A percentile compares a stretch with the other conserved stretches of the same genome.
Conservation (phyloP, 2,888 invertebrate species). For the Polyommatus iphigenia region DNA sequence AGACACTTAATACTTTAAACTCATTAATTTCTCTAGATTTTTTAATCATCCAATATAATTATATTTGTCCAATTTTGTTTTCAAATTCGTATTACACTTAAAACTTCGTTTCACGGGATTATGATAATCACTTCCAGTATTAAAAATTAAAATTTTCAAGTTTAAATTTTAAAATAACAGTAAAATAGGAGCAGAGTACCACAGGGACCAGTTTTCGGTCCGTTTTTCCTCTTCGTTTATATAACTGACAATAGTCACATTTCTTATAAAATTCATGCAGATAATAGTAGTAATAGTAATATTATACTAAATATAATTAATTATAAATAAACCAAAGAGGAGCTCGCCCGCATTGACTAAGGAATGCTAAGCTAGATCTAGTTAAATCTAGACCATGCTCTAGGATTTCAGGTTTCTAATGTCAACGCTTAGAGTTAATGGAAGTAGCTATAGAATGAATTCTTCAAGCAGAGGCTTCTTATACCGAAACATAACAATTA, state of each 20-base stretch:
- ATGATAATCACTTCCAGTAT: neutral
- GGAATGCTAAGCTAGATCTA: conserved; percentile 41
- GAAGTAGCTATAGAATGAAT: conserved; percentile 12
- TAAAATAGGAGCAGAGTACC: neutral
- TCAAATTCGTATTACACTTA: neutral
- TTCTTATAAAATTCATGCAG: conserved; percentile 25
- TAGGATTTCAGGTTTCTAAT: conserved; percentile 46
- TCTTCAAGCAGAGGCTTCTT: neutral
- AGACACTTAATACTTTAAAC: neutral
- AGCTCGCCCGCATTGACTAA: conserved; percentile 66
- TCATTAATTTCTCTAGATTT: neutral
- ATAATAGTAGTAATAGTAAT: conserved; percentile 9
- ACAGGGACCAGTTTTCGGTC: neutral
- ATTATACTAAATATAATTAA: conserved; percentile 26
- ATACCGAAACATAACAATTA: neutral
- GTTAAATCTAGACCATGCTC: conserved; percentile 58
- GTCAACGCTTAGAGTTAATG: conserved; percentile 30
- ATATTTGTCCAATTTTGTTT: neutral
- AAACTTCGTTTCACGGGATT: neutral
- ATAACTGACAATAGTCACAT: neutral
- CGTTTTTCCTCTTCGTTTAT: conserved; percentile 4
- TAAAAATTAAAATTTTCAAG: neutral
- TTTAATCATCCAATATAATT: neutral
- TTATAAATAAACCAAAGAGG: conserved; percentile 39
- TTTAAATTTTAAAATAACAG: neutral